phyloP scores from a whole-genome alignment of 2,797 vertebrate species.

The Hephaestus fuliginosus region DNA sequence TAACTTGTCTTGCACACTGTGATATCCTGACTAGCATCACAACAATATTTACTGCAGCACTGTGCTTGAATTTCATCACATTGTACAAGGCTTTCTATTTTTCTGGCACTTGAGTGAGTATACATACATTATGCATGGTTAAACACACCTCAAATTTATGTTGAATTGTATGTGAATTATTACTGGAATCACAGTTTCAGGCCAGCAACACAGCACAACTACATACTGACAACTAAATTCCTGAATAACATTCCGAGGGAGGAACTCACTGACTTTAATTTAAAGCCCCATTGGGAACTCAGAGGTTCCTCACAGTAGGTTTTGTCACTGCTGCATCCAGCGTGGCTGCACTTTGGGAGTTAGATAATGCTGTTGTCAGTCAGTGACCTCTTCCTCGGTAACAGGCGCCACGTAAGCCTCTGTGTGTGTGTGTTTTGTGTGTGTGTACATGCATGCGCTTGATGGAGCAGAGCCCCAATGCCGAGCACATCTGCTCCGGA shows the following conservation, averaged over 20 bases:
- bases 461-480: slow-evolving; percentile 77
- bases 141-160: background rate
- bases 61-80: background rate
- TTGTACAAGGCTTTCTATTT: background rate
- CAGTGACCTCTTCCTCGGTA: slow-evolving; percentile 72
- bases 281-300: slow-evolving; percentile 19
- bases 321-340: slow-evolving; percentile 33
- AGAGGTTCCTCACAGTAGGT: slow-evolving; percentile 22
- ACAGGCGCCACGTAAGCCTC: slow-evolving; percentile 55
- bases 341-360: slow-evolving; percentile 49
- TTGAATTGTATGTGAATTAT: no score
- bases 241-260: background rate
- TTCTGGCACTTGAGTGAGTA: background rate
- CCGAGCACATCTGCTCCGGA: slow-evolving; percentile 82
- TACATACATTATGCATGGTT: background rate
- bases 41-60: background rate
- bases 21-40: background rate
- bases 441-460: slow-evolving; percentile 59
- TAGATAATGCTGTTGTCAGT: slow-evolving; percentile 71
- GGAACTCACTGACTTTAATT: slow-evolving; percentile 8
- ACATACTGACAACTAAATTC: background rate
- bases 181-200: background rate
- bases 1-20: slow-evolving; percentile 4
- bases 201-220: background rate
- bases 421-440: slow-evolving; percentile 25